A percentile compares a stretch with the other conserved stretches of the same genome.
Evolutionary conservation across 2,888 invertebrate species (phyloP).

Genomic region (Orchesella flavescens): DNA sequence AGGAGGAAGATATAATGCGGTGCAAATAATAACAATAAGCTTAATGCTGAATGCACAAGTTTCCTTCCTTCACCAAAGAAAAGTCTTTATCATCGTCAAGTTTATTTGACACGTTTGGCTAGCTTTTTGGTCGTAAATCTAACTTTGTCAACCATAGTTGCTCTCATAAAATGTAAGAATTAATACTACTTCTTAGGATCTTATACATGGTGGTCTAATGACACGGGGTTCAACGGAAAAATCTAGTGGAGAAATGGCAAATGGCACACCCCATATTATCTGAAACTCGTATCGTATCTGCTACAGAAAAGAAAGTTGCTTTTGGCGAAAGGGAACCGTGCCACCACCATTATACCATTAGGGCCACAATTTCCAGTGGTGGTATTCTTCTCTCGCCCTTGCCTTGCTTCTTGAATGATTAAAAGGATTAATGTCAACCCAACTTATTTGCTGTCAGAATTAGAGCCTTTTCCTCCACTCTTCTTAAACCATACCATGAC

Average conservation of each 20-base stretch:
- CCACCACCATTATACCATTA: background rate
- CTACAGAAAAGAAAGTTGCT: background rate
- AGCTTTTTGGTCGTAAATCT: background rate
- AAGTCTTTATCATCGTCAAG: background rate
- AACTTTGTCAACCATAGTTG: background rate
- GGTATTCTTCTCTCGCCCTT: background rate
- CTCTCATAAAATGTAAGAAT: too few species aligned
- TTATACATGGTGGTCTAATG: too few species aligned
- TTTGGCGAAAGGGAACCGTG: background rate
- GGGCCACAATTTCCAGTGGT: background rate
- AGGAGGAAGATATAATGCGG: too few species aligned
- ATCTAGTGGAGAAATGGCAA: too few species aligned
- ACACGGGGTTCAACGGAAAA: too few species aligned
- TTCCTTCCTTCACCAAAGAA: too few species aligned
- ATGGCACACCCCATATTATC: too few species aligned
- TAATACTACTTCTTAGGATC: too few species aligned
- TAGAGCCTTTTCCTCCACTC: constrained; percentile 16
- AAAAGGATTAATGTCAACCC: constrained; percentile 46
- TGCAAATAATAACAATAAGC: too few species aligned
- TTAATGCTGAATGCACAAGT: too few species aligned
- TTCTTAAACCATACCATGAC: background rate
- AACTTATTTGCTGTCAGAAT: constrained; percentile 46
- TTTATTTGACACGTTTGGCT: background rate
- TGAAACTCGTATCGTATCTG: too few species aligned
- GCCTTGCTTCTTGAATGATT: constrained; percentile 39